A percentile compares a stretch with the other conserved stretches of the same genome.
Evolutionary conservation across 1,140 invertebrate genomes (phyloP).

Genomic region (Trypoxylus dichotomus): DNA sequence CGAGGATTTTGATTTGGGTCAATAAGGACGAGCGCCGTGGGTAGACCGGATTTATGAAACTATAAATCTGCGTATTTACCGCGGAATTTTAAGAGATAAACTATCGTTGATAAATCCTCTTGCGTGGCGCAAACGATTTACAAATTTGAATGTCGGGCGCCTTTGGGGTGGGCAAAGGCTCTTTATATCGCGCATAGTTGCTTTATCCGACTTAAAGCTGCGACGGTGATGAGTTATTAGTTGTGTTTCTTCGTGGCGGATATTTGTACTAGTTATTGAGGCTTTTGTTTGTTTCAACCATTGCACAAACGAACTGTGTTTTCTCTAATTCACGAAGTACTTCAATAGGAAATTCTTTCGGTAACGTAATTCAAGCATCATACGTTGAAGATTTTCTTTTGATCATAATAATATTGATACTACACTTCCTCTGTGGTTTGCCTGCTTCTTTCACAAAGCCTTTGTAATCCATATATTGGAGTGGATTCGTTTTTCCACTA

Average conservation of each 20-base stretch:
- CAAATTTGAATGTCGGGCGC: neutral
- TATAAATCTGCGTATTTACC: neutral
- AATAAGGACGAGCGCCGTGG: neutral
- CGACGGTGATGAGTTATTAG: neutral
- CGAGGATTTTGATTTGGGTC: neutral
- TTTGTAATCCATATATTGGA: no score
- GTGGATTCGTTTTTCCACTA: no score
- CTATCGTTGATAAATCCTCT: neutral
- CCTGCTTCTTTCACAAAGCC: no score
- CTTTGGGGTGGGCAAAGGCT: neutral
- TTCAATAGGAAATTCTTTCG: no score
- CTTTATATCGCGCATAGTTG: neutral
- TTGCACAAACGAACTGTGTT: no score
- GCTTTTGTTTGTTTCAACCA: no score
- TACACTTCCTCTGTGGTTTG: no score
- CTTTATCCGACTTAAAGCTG: neutral
- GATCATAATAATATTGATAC: no score
- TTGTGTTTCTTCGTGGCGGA: neutral
- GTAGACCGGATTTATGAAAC: neutral
- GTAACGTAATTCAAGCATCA: no score
- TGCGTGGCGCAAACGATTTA: neutral
- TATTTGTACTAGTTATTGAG: neutral
- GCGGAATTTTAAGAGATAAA: neutral
- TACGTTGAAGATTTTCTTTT: no score
- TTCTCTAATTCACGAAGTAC: no score